Base-by-base conservation (phyloP, 2,888 invertebrate species). In the Cryptocheilus praepositus region DNA sequence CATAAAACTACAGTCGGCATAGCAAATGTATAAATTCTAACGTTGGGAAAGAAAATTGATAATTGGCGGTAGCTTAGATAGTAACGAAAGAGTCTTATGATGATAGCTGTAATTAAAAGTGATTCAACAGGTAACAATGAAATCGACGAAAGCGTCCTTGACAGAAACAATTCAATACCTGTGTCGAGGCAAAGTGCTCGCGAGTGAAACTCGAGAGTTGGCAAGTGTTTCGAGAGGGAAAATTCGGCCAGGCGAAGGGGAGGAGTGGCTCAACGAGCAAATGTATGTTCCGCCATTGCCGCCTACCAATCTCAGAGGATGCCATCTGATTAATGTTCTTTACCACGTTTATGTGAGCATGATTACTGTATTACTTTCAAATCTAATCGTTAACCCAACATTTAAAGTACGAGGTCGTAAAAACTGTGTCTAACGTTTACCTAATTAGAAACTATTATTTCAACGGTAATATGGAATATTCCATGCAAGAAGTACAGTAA, bases 241-340 rank as follows among this genome's bases (percentile, higher is more conserved):
- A 91, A 94, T 95, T 74, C 92, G 95, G 19, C 93, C 95, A 0
- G 95, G 95, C 49, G 94, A 93, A 79, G 92, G 93, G 67, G 96
- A 96, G 87, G 93, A 93, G 88, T 97, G 97, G 96, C 92, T 94
- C 71, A 95, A 94, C 86, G 96, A 97, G 88, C 94, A 95, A 86
- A 92, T 98, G 64, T 95, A 96, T 89, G 96, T 98, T 74, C 98
- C 98, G 70, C 97, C 98, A 28, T 90, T 98, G 82, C 98, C 98
- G 73, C 98, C 98, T 45, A 98, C 98, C 71, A 96, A 97, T 91
- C 91, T 98, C 64, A 92, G 97, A 81, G 97, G 97, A 66, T 98
- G 98, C 88, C 96, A 97, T 89, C 93, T 98, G 82, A 98, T 98
- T 84, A 94, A 95, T 86, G 96, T 98, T 82, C 94, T 95, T 82